A percentile compares a stretch with the other conserved stretches of the same genome.
Evolutionary conservation across 2,113 vertebrate genomes (phyloP).

Genomic region (Gobius niger): DNA sequence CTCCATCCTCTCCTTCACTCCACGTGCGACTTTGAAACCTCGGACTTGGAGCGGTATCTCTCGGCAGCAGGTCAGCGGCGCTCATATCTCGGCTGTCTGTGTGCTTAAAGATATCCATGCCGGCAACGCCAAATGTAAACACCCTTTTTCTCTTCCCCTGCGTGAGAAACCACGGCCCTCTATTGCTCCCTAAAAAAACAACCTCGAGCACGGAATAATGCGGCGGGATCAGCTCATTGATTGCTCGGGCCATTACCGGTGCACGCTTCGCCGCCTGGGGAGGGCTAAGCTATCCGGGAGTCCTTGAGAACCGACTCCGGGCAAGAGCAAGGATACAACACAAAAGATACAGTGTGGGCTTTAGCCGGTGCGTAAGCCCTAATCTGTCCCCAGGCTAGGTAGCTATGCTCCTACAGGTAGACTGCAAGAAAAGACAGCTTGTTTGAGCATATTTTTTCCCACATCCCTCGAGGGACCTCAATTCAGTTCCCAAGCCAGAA

Average conservation of each 20-base stretch:
- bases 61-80: neutral
- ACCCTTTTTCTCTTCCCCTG: slow-evolving; percentile 6
- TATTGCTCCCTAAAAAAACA: slow-evolving; percentile 11
- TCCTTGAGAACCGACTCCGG: slow-evolving; percentile 52
- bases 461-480: slow-evolving; percentile 18
- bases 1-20: neutral
- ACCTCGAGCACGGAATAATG: slow-evolving; percentile 49
- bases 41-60: neutral
- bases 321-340: slow-evolving; percentile 39
- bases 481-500: slow-evolving; percentile 42
- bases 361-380: slow-evolving; percentile 40
- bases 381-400: slow-evolving; percentile 54
- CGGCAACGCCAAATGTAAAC: slow-evolving; percentile 20
- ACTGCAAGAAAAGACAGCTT: slow-evolving; percentile 11
- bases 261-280: slow-evolving; percentile 49
- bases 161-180: slow-evolving; percentile 29
- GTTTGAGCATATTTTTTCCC: slow-evolving; percentile 11
- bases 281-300: slow-evolving; percentile 38
- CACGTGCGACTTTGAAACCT: neutral
- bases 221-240: slow-evolving; percentile 61
- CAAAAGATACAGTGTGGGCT: slow-evolving; percentile 40
- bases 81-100: slow-evolving; percentile 6
- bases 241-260: slow-evolving; percentile 56
- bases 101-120: slow-evolving; percentile 10
- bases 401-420: slow-evolving; percentile 32